phyloP scores from a whole-genome alignment of 92 coral and sea anemone genomes.

The Epizoanthus rinbou region DNA sequence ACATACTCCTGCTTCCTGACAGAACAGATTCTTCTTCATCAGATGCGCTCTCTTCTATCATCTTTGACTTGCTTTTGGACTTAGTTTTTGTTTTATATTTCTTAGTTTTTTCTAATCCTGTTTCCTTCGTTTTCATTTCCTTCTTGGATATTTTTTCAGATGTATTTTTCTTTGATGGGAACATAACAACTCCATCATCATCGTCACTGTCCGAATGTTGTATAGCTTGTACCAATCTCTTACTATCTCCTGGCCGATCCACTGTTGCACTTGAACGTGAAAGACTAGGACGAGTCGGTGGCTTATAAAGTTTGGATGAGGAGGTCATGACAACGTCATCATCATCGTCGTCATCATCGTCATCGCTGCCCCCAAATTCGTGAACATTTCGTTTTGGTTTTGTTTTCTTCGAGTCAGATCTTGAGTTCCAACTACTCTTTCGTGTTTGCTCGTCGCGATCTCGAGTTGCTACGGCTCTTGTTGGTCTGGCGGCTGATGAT shows the following conservation, averaged over 20 bases:
- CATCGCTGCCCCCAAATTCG: conserved; percentile 78
- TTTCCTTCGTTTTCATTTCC: neutral
- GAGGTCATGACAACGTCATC: neutral
- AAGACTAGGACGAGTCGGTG: conserved; percentile 16
- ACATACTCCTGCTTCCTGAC: neutral
- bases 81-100: conserved; percentile 8
- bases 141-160: neutral
- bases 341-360: conserved; percentile 64
- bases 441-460: neutral
- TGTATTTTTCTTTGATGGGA: conserved; percentile 1
- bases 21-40: conserved; percentile 4
- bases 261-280: neutral
- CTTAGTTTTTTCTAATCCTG: neutral
- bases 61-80: conserved; percentile 21
- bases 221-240: neutral
- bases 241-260: neutral
- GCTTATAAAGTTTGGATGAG: neutral
- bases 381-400: conserved; percentile 38
- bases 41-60: neutral
- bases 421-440: neutral
- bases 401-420: neutral
- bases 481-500: neutral
- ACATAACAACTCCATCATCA: conserved; percentile 35
- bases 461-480: neutral
- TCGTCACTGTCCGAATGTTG: conserved; percentile 23